Evolutionary conservation across 30 jellyfish, hydroid and myxozoan genomes (phyloP), one percentile per base, ranked within the genome.

Genomic region (Sanderia malayensis): DNA sequence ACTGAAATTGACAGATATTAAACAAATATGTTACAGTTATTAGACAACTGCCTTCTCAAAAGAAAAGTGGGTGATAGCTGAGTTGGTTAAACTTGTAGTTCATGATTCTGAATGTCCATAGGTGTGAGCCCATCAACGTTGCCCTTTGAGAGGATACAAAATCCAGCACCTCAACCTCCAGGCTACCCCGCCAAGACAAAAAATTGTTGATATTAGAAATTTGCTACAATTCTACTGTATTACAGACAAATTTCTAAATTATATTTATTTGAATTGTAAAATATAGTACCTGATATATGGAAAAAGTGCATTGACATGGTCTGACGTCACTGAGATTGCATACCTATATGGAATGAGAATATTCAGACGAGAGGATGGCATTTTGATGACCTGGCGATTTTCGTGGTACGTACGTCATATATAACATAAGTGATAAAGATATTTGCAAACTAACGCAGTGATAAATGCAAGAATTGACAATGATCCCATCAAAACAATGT

Each of bases 271-370:
- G n/a, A n/a, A n/a, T n/a, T n/a, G 52, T 37, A 37, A 37, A 37
- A 37, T 4, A 22, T 62, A 15, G 2, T 49, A 79, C 90, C 90
- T 79, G 58, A 88, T 88, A 66, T 88, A 88, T 0, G 97, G 97
- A 21, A 88, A 75, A 28, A 88, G 74, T 31, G 86, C 71, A 46
- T 81, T 58, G 22, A 88, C 92, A 62, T 88, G 83, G 27, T 88
- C 92, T 11, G 67, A 53, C 7, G 73, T 66, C 2, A 88, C 97
- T 3, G 97, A 88, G 46, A 88, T 61, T 2, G 79, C 84, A 76
- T 88, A 88, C 17, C 97, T 88, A 46, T 32, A 55, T 25, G 25
- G 8, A 37, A 37, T 4, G 52, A n/a, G n/a, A n/a, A n/a, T n/a
- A n/a, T n/a, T n/a, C n/a, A n/a, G n/a, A n/a, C n/a, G 13, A 37